phyloP scores from a whole-genome alignment of 2,888 invertebrate genomes.

The Apoda limacodes region DNA sequence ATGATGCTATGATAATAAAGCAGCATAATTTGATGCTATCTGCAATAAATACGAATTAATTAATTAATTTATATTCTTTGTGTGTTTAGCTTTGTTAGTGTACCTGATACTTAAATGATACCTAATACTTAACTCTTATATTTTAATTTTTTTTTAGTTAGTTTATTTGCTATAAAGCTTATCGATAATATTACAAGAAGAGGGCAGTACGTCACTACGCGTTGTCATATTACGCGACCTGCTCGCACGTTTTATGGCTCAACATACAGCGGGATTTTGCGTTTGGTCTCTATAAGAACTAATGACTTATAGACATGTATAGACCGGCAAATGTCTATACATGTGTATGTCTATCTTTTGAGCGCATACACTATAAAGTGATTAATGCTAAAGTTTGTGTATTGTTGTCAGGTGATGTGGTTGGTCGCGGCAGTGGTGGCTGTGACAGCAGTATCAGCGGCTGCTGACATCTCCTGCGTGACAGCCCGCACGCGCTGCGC shows the following conservation, averaged over 20 bases:
- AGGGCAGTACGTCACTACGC: no score
- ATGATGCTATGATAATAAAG: no score
- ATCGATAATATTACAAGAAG: no score
- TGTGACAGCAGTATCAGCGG: slow-evolving; percentile 31
- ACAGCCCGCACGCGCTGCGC: slow-evolving; percentile 80
- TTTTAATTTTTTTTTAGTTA: no score
- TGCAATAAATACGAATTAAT: no score
- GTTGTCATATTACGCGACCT: slow-evolving; percentile 3
- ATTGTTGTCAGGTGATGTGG: slow-evolving; percentile 48
- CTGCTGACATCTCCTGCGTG: slow-evolving; percentile 64
- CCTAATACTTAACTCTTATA: no score
- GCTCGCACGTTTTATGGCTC: not conserved
- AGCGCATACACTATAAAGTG: not conserved
- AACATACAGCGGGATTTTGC: not conserved
- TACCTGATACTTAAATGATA: no score
- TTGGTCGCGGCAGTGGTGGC: slow-evolving; percentile 37
- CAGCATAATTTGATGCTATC: no score
- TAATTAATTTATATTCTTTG: no score
- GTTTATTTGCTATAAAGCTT: no score
- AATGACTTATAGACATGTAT: not conserved
- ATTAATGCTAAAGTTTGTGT: not conserved
- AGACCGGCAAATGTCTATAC: not conserved
- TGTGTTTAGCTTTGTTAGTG: no score
- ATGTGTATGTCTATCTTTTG: not conserved
- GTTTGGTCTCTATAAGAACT: not conserved